Evolutionary conservation across 2,113 vertebrate species (phyloP).

Genomic region (Aleadryas rufinucha): DNA sequence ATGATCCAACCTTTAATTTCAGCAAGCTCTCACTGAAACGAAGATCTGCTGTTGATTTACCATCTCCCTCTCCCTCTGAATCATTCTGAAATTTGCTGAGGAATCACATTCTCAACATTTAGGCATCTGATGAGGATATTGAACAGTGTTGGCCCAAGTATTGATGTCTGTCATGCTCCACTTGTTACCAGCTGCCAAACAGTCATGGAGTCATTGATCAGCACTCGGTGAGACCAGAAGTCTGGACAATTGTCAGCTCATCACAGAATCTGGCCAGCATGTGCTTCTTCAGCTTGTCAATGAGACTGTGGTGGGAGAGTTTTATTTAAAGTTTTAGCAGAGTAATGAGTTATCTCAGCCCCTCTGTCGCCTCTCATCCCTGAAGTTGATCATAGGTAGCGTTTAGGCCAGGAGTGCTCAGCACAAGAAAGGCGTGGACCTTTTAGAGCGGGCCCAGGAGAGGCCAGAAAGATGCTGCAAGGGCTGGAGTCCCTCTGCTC

Average conservation of each 20-base stretch:
- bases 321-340: neutral
- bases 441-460: neutral
- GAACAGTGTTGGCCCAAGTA: neutral
- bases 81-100: neutral
- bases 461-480: neutral
- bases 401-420: neutral
- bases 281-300: neutral
- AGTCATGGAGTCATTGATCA: neutral
- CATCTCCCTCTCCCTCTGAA: neutral
- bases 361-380: neutral
- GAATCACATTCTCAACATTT: neutral
- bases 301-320: neutral
- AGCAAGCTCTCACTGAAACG: neutral
- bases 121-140: neutral
- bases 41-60: neutral
- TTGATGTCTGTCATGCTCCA: neutral
- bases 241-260: neutral
- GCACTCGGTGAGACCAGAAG: neutral
- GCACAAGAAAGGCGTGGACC: neutral
- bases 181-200: conserved; percentile 18
- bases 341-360: neutral
- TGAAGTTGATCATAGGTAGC: too few relatives aligned
- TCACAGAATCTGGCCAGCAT: neutral
- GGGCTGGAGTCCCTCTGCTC: neutral
- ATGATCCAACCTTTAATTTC: neutral